Evolutionary conservation across 2,888 invertebrate species (phyloP).

Genomic region (Polia nebulosa): DNA sequence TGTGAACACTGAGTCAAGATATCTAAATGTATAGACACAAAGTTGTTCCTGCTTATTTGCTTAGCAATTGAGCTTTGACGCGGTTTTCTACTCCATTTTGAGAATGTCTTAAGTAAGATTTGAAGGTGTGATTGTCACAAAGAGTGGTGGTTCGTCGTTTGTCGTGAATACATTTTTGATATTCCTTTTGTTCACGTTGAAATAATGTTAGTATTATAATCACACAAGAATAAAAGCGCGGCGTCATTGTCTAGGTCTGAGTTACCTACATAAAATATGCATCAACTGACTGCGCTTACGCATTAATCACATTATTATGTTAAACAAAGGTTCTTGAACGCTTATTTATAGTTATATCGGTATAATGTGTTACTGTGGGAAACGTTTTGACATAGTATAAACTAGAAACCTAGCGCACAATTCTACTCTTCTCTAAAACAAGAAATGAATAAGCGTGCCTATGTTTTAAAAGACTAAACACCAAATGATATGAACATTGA

Average conservation of each 20-base stretch:
- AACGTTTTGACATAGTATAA: conserved; percentile 1
- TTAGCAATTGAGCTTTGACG: neutral
- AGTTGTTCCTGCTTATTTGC: neutral
- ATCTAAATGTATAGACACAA: too few species aligned
- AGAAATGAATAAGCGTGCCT: neutral
- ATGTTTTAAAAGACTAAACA: neutral
- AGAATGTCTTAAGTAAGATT: neutral
- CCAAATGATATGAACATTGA: neutral
- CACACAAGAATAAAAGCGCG: conserved; percentile 7
- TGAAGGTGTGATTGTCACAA: too few species aligned
- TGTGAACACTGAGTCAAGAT: neutral
- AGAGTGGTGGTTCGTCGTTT: too few species aligned
- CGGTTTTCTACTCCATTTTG: neutral
- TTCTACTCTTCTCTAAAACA: neutral
- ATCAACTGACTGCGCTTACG: neutral
- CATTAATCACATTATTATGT: conserved; percentile 16
- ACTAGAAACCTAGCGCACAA: too few species aligned
- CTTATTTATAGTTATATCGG: neutral
- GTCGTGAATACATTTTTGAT: neutral
- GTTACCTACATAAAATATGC: conserved; percentile 14
- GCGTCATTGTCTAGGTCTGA: conserved; percentile 24
- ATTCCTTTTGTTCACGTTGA: neutral
- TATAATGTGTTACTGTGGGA: neutral
- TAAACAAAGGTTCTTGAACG: neutral
- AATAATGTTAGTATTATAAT: conserved; percentile 11